A percentile compares a stretch with the other conserved stretches of the same genome.
Evolutionary conservation across 1,140 invertebrate genomes (phyloP).

Genomic region (Polypedilum pembai): DNA sequence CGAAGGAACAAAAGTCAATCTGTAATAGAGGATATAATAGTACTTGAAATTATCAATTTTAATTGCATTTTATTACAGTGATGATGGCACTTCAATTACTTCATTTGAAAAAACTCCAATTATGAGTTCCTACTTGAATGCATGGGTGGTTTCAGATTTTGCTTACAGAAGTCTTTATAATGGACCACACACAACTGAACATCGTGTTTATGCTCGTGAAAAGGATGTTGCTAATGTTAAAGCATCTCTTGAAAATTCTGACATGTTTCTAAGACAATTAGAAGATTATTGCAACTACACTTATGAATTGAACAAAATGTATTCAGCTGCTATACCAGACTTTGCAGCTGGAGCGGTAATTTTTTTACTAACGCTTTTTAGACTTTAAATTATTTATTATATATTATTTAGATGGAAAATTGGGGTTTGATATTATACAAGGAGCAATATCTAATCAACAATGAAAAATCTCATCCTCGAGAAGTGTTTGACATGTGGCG

Average conservation of each 20-base stretch:
- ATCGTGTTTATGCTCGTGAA: constrained; percentile 50
- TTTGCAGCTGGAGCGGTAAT: constrained; percentile 77
- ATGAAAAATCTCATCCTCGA: constrained; percentile 33
- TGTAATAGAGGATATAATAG: background rate
- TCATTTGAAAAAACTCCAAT: constrained; percentile 49
- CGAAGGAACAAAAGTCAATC: constrained; percentile 29
- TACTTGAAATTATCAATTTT: background rate
- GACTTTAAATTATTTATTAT: constrained; percentile 48
- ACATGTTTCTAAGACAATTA: constrained; percentile 32
- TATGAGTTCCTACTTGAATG: constrained; percentile 70
- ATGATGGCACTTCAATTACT: constrained; percentile 35
- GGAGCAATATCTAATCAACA: constrained; percentile 10
- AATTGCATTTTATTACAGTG: constrained; percentile 1
- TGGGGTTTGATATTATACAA: constrained; percentile 13
- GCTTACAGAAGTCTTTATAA: constrained; percentile 40
- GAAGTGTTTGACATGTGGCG: background rate
- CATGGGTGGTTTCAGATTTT: constrained; percentile 58
- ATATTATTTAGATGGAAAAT: constrained; percentile 29
- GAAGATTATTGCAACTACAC: constrained; percentile 47
- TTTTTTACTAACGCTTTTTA: constrained; percentile 76
- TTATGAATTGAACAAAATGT: constrained; percentile 50
- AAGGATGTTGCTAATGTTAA: constrained; percentile 48
- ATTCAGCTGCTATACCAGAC: constrained; percentile 68
- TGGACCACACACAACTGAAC: constrained; percentile 40
- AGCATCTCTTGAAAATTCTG: constrained; percentile 30